Evolutionary conservation across 2,113 vertebrate species (phyloP).

Genomic region (Perca flavescens): DNA sequence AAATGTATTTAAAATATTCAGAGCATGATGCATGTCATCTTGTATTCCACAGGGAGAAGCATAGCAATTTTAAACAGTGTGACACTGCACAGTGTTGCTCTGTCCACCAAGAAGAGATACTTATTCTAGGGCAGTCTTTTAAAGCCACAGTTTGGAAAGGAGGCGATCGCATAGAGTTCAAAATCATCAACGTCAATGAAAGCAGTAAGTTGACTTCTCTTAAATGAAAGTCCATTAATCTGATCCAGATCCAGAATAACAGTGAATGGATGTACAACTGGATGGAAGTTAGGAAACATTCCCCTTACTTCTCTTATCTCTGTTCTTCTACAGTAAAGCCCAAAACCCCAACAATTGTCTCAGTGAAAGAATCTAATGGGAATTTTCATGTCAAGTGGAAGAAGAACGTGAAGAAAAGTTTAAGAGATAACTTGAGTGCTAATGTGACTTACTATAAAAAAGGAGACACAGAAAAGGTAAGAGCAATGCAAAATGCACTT

Average conservation of each 20-base stretch:
- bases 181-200: fast-evolving
- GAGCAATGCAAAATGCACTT: background rate
- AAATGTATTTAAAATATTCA: background rate
- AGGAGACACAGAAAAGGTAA: conserved; percentile 55
- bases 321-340: conserved; percentile 72
- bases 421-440: fast-evolving
- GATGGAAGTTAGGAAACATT: background rate
- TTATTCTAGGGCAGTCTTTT: fast-evolving
- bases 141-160: conserved; percentile 19
- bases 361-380: conserved; percentile 42
- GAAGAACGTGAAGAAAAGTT: fast-evolving
- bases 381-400: conserved; percentile 64
- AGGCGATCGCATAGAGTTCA: background rate
- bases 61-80: conserved; percentile 15
- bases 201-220: conserved; percentile 69
- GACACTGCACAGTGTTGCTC: conserved; percentile 44
- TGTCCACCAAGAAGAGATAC: fast-evolving
- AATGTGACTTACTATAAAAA: conserved; percentile 64
- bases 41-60: background rate
- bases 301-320: background rate
- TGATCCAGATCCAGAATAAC: background rate
- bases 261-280: background rate
- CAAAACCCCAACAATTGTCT: conserved; percentile 54
- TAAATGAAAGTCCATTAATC: too few relatives aligned
- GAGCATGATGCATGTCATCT: background rate